Conservation (phyloP, 2,888 invertebrate genomes). For the Chrysomela aeneicollis region DNA sequence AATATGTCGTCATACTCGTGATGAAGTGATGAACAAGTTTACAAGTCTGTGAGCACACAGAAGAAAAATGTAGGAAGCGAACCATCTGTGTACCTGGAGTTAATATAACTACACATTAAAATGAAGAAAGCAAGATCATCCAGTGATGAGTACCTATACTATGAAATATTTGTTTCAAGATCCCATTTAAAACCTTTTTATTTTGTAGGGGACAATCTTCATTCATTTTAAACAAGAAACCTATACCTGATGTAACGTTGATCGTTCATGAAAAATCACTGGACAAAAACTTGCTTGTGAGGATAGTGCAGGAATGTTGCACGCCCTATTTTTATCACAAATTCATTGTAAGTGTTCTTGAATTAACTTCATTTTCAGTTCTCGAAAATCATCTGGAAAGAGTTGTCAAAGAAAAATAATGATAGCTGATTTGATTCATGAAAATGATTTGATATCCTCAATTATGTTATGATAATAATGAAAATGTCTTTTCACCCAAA, state of each 20-base stretch:
- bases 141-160: neutral
- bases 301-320: conserved; percentile 14
- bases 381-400: no score
- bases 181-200: neutral
- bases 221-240: conserved; percentile 12
- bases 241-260: conserved; percentile 15
- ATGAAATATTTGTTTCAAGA: neutral
- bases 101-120: neutral
- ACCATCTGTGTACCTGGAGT: no score
- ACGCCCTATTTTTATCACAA: conserved; percentile 34
- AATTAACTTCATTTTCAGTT: no score
- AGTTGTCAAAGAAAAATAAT: no score
- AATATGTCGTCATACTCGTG: no score
- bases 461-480: no score
- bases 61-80: no score
- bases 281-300: conserved; percentile 3
- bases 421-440: neutral
- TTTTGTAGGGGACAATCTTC: conserved; percentile 2
- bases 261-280: conserved; percentile 2
- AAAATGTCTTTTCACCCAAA: no score
- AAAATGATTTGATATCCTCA: neutral
- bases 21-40: no score
- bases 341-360: conserved; percentile 31
- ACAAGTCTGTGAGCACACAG: no score
- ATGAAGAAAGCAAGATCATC: neutral